Evolutionary conservation across 2,113 vertebrate species (phyloP).

Genomic region (Lampris incognitus): DNA sequence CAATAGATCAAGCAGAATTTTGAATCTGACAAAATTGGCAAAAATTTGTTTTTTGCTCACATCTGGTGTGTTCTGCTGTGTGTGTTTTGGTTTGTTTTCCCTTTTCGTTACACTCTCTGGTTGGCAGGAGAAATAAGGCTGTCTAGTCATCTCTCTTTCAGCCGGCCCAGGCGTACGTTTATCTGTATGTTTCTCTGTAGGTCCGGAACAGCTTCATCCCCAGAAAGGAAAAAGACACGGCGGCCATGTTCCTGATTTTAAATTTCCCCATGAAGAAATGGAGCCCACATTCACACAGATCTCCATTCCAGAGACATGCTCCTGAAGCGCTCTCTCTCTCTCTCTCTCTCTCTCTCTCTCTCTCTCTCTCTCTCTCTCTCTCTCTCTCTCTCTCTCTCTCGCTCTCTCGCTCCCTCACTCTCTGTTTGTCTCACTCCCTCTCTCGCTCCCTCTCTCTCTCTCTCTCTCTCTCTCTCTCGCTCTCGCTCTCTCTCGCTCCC

Average conservation of each 20-base stretch:
- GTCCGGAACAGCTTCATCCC: conserved; percentile 59
- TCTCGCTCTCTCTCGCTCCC: no score
- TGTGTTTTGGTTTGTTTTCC: background rate
- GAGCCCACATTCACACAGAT: conserved; percentile 63
- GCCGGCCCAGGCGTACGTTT: conserved; percentile 2
- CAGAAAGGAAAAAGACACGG: conserved; percentile 50
- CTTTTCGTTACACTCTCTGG: conserved; percentile 33
- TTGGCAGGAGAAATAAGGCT: conserved; percentile 34
- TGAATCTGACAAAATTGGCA: conserved; percentile 1
- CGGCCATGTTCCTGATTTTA: conserved; percentile 68
- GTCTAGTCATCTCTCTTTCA: conserved; percentile 50
- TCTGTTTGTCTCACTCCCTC: no score
- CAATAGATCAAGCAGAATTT: no score
- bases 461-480: no score
- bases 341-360: background rate
- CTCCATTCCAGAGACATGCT: conserved; percentile 53
- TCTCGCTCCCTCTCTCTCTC: no score
- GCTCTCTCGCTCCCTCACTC: no score
- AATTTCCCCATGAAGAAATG: conserved; percentile 75
- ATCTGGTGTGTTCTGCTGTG: conserved; percentile 41
- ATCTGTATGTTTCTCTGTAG: conserved; percentile 52
- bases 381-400: background rate
- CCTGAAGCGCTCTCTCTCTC: no score
- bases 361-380: background rate
- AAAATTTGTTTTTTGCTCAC: conserved; percentile 25